phyloP scores from a whole-genome alignment of 2,888 invertebrate genomes.

The Melolontha melolontha region DNA sequence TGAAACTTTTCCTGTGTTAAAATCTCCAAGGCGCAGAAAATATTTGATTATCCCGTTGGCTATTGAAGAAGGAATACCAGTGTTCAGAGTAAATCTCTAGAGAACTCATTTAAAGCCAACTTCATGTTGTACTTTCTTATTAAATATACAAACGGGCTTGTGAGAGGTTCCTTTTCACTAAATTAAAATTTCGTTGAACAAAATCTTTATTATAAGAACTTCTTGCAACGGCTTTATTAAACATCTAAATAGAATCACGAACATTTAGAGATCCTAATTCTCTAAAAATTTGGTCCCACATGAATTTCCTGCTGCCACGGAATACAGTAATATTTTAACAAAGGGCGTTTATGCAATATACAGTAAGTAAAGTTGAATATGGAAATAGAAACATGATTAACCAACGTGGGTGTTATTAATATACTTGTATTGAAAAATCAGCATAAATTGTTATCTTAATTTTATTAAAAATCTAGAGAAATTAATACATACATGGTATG shows the following conservation, averaged over 20 bases:
- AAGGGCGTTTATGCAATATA: background rate
- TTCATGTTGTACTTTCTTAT: conserved; percentile 20
- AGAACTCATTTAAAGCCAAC: conserved; percentile 17
- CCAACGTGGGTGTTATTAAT: too few relatives aligned
- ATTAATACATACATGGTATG: too few relatives aligned
- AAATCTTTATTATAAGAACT: conserved; percentile 2
- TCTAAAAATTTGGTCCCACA: conserved; percentile 3
- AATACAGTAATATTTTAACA: background rate
- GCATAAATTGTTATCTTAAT: too few relatives aligned
- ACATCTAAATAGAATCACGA: background rate
- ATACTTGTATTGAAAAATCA: too few relatives aligned
- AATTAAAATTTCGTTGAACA: conserved; percentile 27
- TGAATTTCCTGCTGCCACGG: background rate
- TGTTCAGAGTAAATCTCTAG: conserved; percentile 1
- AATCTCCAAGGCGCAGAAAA: conserved; percentile 20
- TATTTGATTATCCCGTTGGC: conserved; percentile 27
- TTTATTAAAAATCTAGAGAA: too few relatives aligned
- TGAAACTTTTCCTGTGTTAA: background rate
- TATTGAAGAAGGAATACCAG: conserved; percentile 18
- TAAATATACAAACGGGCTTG: conserved; percentile 29
- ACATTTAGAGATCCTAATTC: background rate
- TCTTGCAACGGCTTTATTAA: background rate
- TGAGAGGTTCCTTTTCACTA: conserved; percentile 8
- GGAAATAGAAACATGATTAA: too few relatives aligned
- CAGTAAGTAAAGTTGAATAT: too few relatives aligned